Evolutionary conservation across 2,797 vertebrate species (phyloP).

Genomic region (Malurus leucopterus): DNA sequence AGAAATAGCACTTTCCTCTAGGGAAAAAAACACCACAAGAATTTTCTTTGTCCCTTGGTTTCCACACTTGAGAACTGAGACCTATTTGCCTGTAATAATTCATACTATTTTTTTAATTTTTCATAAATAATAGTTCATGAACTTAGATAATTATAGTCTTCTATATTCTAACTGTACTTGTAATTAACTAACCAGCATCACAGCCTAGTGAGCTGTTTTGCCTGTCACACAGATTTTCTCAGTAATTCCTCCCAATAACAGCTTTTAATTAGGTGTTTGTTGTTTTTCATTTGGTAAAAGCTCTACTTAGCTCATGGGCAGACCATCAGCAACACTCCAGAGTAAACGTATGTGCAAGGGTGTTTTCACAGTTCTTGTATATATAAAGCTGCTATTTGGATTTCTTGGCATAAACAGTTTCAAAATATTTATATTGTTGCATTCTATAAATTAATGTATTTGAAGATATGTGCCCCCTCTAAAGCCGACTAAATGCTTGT

Average conservation of each 20-base stretch:
- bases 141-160: background rate
- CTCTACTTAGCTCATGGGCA: background rate
- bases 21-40: background rate
- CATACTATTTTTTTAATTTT: background rate
- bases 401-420: conserved; percentile 30
- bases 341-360: background rate
- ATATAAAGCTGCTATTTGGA: background rate
- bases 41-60: background rate
- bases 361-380: conserved; percentile 12
- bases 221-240: background rate
- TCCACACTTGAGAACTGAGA: background rate
- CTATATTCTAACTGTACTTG: background rate
- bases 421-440: background rate
- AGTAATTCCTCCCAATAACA: background rate
- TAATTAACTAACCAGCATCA: background rate
- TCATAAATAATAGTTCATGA: background rate
- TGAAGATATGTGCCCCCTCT: background rate
- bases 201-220: background rate
- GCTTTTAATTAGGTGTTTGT: background rate
- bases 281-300: background rate
- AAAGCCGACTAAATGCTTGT: background rate
- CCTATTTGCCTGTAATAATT: background rate
- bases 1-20: background rate
- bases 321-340: background rate
- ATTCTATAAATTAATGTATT: background rate